A percentile compares a stretch with the other conserved stretches of the same genome.
phyloP scores from a whole-genome alignment of 2,888 invertebrate genomes.

The Melipona beecheii region DNA sequence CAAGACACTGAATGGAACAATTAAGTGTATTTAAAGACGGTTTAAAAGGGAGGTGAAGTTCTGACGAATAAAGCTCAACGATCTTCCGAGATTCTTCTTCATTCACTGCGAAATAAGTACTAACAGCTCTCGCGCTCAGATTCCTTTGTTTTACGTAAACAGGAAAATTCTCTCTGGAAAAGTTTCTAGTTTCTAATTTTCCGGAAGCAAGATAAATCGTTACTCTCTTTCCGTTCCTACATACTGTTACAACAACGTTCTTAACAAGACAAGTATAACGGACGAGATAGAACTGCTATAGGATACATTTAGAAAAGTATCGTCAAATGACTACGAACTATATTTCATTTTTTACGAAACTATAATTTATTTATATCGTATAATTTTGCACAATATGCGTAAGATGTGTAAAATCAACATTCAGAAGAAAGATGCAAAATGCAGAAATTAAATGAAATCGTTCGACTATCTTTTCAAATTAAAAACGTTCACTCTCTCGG shows the following conservation, averaged over 20 bases:
- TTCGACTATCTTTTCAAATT: too few relatives aligned
- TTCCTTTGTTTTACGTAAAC: constrained; percentile 10
- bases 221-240: not conserved
- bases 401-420: too few relatives aligned
- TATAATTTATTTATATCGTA: too few relatives aligned
- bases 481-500: too few relatives aligned
- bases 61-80: not conserved
- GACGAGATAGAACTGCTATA: not conserved
- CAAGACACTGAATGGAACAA: not conserved
- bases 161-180: not conserved
- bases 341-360: too few relatives aligned
- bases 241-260: not conserved
- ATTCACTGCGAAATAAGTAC: not conserved
- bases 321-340: too few relatives aligned
- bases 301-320: not conserved
- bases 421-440: too few relatives aligned
- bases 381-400: too few relatives aligned
- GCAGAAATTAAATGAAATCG: too few relatives aligned
- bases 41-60: not conserved
- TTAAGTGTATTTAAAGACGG: not conserved
- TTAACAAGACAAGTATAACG: not conserved
- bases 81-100: not conserved
- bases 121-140: not conserved
- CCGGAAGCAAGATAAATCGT: not conserved
- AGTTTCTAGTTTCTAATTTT: constrained; percentile 10